These are phyloP conservation scores for Allacma fusca DNA, from an alignment of 2,888 invertebrate genomes.

Conservation along the genomic window DNA sequence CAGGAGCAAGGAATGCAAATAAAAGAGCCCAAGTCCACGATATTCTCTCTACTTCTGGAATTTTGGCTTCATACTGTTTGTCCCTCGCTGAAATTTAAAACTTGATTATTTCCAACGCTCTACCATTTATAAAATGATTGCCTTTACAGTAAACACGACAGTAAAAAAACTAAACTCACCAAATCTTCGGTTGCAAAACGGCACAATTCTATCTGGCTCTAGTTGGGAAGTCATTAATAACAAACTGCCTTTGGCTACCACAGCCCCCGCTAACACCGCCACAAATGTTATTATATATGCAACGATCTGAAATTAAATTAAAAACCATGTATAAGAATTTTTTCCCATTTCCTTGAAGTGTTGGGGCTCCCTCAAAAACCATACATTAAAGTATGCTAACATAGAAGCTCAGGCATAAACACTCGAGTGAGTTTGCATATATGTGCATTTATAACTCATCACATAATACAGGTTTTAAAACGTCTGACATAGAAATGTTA, in stretches of 20 bases:
- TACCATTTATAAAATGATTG: too few species aligned
- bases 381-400: too few species aligned
- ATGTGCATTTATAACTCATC: too few species aligned
- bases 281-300: constrained; percentile 86
- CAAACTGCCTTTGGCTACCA: constrained; percentile 86
- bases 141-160: too few species aligned
- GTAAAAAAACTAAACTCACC: constrained; percentile 67
- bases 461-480: too few species aligned
- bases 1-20: constrained; percentile 87
- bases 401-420: too few species aligned
- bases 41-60: constrained; percentile 85
- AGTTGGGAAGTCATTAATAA: constrained; percentile 93
- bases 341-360: background rate
- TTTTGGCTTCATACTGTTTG: constrained; percentile 80
- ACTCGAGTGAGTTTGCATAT: too few species aligned
- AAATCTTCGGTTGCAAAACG: constrained; percentile 85
- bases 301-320: constrained; percentile 63
- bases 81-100: constrained; percentile 77
- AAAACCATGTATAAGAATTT: background rate
- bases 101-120: too few species aligned
- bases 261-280: constrained; percentile 83
- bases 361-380: too few species aligned
- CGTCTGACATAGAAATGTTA: too few species aligned
- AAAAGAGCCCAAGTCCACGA: constrained; percentile 93
- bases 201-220: constrained; percentile 76